These are phyloP conservation scores for Falco concolor DNA, from an alignment of 2,797 vertebrate genomes.

Conservation along the genomic window DNA sequence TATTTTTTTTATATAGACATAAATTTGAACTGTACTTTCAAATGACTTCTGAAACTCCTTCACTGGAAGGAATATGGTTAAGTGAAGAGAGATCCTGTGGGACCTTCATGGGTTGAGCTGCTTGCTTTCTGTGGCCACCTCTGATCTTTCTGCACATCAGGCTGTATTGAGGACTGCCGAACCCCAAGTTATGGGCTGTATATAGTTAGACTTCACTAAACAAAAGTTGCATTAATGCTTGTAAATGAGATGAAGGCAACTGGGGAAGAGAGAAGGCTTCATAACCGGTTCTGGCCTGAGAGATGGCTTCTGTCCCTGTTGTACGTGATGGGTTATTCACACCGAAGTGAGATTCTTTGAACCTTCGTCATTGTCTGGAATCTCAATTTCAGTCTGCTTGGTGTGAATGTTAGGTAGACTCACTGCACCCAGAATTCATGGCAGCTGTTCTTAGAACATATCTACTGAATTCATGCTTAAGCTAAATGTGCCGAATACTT, in stretches of 20 bases:
- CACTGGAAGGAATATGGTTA: not conserved
- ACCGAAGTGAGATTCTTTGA: not conserved
- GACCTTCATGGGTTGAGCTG: not conserved
- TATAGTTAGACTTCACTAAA: no score
- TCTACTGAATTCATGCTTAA: fast-evolving
- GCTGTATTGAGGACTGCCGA: not conserved
- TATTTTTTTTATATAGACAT: not conserved
- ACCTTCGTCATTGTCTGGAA: fast-evolving
- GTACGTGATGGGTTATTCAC: fast-evolving
- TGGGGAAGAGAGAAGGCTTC: not conserved
- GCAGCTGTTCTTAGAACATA: fast-evolving
- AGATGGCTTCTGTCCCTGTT: not conserved
- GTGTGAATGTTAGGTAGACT: fast-evolving
- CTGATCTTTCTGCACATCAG: fast-evolving
- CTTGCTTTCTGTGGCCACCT: not conserved
- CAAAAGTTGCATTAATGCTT: fast-evolving
- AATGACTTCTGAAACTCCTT: not conserved
- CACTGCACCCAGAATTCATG: fast-evolving
- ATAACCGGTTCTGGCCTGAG: not conserved
- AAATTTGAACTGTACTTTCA: not conserved
- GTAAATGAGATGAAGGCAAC: not conserved
- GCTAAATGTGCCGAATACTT: fast-evolving
- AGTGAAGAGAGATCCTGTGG: not conserved
- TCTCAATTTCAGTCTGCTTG: fast-evolving
- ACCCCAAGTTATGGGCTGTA: no score